Conservation (phyloP, 2,797 vertebrate species). For the Spinus pinus region DNA sequence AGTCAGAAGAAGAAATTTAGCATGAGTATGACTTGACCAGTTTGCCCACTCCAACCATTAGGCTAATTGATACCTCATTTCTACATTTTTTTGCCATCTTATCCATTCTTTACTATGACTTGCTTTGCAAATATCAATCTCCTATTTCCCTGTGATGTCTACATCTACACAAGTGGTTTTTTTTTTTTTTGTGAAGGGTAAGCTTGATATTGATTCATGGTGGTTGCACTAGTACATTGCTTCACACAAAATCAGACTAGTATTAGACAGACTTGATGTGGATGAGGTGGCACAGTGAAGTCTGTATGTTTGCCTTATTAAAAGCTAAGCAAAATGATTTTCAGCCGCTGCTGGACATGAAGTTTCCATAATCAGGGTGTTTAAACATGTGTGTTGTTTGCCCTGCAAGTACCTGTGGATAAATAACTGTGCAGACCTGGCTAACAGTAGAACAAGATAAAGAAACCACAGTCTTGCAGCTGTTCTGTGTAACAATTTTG, state of each 20-base stretch:
- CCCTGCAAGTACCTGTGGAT: background rate
- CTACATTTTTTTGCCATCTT: background rate
- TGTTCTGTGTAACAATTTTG: background rate
- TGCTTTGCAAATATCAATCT: background rate
- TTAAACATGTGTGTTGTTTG: background rate
- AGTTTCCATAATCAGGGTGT: background rate
- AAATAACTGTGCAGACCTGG: background rate
- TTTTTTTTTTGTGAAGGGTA: background rate
- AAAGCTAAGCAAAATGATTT: background rate
- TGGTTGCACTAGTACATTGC: background rate
- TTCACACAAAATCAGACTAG: background rate
- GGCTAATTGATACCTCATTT: slow-evolving; percentile 31
- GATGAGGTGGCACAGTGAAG: background rate
- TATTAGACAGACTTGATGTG: background rate
- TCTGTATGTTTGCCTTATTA: background rate
- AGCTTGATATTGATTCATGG: background rate
- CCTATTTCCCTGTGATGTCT: background rate
- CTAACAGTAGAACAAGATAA: background rate
- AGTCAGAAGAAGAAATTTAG: slow-evolving; percentile 91
- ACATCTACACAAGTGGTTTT: background rate
- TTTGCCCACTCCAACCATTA: background rate
- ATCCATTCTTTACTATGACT: background rate
- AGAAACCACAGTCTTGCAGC: background rate
- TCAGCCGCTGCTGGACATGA: background rate
- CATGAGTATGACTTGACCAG: background rate